Evolutionary conservation across 2,888 invertebrate species (phyloP).

Genomic region (Busseola fusca): DNA sequence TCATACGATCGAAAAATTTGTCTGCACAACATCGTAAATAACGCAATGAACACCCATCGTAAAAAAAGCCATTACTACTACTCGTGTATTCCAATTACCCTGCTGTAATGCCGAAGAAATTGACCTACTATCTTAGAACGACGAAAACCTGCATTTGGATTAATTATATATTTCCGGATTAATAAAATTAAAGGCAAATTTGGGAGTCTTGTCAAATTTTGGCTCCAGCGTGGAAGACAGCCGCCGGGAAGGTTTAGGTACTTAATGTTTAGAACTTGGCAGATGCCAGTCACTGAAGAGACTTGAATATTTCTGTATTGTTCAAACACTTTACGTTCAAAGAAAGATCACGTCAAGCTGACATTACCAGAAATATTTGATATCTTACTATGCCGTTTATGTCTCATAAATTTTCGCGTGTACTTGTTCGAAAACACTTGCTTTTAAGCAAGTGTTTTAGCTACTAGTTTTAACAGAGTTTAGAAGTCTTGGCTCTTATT

Average conservation of each 20-base stretch:
- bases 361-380: conserved; percentile 10
- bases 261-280: conserved; percentile 18
- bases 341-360: conserved; percentile 14
- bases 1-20: not conserved
- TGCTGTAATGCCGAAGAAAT: not conserved
- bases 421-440: conserved; percentile 3
- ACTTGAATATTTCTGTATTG: conserved; percentile 7
- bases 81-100: not conserved
- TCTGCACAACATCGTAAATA: not conserved
- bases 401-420: conserved; percentile 9
- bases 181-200: not conserved
- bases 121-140: not conserved
- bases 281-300: conserved; percentile 19
- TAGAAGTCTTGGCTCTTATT: conserved; percentile 22
- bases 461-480: not conserved
- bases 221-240: not conserved
- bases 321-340: conserved; percentile 15
- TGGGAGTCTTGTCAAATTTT: not conserved
- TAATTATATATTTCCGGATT: not conserved
- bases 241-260: not conserved
- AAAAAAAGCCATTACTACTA: not conserved
- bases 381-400: not conserved
- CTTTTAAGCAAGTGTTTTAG: conserved; percentile 16
- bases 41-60: not conserved
- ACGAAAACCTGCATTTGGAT: not conserved